These are phyloP conservation scores for Tholera decimalis DNA, from an alignment of 2,888 invertebrate genomes.

Conservation along the genomic window DNA sequence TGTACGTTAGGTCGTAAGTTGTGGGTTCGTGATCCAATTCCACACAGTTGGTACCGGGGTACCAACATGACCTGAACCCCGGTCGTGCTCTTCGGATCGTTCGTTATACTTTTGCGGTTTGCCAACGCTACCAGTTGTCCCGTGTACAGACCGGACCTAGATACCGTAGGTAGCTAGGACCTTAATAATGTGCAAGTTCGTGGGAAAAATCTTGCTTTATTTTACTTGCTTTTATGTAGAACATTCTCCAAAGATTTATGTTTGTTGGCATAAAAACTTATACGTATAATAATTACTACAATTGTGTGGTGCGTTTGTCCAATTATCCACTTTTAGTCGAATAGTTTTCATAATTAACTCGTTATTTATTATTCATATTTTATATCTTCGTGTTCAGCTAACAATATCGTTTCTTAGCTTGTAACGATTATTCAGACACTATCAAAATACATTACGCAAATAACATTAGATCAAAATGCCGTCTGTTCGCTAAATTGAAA, in stretches of 20 bases:
- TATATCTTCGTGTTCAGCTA: constrained; percentile 44
- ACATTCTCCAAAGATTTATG: constrained; percentile 9
- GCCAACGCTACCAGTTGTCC: constrained; percentile 83
- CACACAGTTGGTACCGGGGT: constrained; percentile 55
- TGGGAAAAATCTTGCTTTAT: constrained; percentile 71
- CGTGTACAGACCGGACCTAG: constrained; percentile 79
- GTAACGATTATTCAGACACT: constrained; percentile 39
- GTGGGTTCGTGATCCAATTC: constrained; percentile 65
- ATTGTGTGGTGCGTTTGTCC: constrained; percentile 25
- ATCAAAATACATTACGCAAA: constrained; percentile 33
- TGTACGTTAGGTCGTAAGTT: constrained; percentile 58
- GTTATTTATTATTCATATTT: constrained; percentile 44
- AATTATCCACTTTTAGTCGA: constrained; percentile 26
- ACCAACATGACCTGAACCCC: constrained; percentile 62
- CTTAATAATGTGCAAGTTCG: constrained; percentile 73
- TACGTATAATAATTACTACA: constrained; percentile 8
- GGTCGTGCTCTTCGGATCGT: constrained; percentile 65
- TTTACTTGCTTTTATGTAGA: constrained; percentile 27
- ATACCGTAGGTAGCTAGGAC: constrained; percentile 73
- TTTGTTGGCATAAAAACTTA: constrained; percentile 10
- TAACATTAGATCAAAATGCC: constrained; percentile 42
- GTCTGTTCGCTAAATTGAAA: constrained; percentile 42
- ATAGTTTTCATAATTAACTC: constrained; percentile 29
- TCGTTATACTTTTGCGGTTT: constrained; percentile 83
- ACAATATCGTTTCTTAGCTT: constrained; percentile 44